Evolutionary conservation across 1,140 invertebrate species (phyloP).

Genomic region (Papilio xuthus): DNA sequence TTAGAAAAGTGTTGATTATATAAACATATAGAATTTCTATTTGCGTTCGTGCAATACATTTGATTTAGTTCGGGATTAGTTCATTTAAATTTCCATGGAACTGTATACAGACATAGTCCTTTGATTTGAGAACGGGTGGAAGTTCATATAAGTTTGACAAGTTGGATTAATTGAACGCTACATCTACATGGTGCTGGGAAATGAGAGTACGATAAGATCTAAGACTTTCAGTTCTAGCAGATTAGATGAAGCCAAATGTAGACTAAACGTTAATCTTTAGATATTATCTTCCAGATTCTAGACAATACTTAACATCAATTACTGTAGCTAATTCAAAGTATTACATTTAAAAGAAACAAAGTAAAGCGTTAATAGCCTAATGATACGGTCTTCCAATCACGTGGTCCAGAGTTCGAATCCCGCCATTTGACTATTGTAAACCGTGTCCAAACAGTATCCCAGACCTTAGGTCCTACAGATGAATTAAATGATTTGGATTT

Average conservation of each 20-base stretch:
- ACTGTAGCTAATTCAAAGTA: too few species aligned
- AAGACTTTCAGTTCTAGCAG: background rate
- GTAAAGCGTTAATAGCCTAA: too few species aligned
- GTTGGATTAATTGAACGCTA: slow-evolving; percentile 31
- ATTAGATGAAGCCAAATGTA: background rate
- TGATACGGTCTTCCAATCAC: too few species aligned
- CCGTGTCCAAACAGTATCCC: too few species aligned
- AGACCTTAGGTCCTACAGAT: too few species aligned
- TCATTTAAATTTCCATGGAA: slow-evolving; percentile 31
- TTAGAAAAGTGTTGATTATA: background rate
- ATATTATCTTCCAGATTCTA: too few species aligned
- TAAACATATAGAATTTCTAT: background rate
- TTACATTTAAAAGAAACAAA: too few species aligned
- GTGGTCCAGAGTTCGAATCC: too few species aligned
- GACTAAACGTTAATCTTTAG: background rate
- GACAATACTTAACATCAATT: too few species aligned
- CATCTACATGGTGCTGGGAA: background rate
- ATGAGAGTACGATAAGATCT: slow-evolving; percentile 7
- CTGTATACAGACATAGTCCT: slow-evolving; percentile 5
- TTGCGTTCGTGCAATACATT: background rate
- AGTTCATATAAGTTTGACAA: slow-evolving; percentile 35
- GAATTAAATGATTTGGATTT: too few species aligned
- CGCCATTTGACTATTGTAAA: too few species aligned
- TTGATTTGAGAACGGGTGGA: slow-evolving; percentile 9
- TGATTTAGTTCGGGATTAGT: slow-evolving; percentile 26